phyloP scores from a whole-genome alignment of 1,140 invertebrate species.

The Diachasmimorpha longicaudata region DNA sequence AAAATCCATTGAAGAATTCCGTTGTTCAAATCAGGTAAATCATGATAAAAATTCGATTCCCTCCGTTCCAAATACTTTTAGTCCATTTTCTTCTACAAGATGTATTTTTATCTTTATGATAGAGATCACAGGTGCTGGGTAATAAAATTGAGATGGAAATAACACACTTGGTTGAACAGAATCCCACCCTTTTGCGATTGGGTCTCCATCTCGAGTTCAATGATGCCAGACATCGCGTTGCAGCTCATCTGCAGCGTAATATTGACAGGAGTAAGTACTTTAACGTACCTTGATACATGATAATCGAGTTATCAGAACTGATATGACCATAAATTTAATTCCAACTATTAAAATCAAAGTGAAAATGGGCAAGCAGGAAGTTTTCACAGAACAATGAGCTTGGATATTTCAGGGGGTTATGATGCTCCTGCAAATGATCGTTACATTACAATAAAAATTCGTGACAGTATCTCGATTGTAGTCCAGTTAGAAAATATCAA shows the following conservation, averaged over 20 bases:
- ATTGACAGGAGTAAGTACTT: slow-evolving; percentile 91
- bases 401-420: too few relatives aligned
- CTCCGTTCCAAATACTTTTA: not conserved
- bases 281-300: not conserved
- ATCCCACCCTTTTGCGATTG: slow-evolving; percentile 87
- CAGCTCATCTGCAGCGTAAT: slow-evolving; percentile 92
- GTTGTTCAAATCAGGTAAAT: slow-evolving; percentile 92
- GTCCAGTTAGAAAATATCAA: too few relatives aligned
- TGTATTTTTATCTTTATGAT: slow-evolving; percentile 25
- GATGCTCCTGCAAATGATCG: too few relatives aligned
- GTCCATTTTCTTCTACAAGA: not conserved
- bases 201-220: slow-evolving; percentile 96
- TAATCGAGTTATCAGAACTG: not conserved
- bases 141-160: slow-evolving; percentile 99
- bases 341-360: too few relatives aligned
- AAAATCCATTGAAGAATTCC: slow-evolving; percentile 89
- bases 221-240: slow-evolving; percentile 91
- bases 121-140: slow-evolving; percentile 93
- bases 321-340: not conserved
- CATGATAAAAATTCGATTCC: not conserved
- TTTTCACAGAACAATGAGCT: too few relatives aligned
- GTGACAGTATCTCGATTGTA: too few relatives aligned
- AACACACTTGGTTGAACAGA: slow-evolving; percentile 90
- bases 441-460: too few relatives aligned
- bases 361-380: too few relatives aligned